Evolutionary conservation across 2,888 invertebrate species (phyloP), one percentile per base, ranked within the genome.

Genomic region (Pandemis corylana): DNA sequence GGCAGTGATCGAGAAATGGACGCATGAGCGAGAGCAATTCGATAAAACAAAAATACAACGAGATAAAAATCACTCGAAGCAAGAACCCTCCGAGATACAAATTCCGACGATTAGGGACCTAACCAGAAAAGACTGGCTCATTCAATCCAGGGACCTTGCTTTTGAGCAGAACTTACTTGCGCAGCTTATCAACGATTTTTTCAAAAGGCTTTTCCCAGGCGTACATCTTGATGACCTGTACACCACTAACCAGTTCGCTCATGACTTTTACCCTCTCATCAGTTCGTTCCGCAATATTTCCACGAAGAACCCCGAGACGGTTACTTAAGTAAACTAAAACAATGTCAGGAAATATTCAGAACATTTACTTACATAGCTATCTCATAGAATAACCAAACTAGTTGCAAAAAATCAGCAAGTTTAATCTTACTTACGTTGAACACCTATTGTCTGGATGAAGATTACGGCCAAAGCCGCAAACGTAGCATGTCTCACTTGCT

Each of bases 171-270:
- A 87, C 93, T 87, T 91, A 97, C 97, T 95, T 96, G 86, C 97
- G 92, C 9, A 97, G 93, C 72, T 94, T 88, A 68, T 95, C 95
- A 2, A 97, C 96, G 0, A 97, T 89, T 73, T 95, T 94, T 71
- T 96, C 96, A 82, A 97, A 98, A 0, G 97, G 97, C 78, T 95
- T 96, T 84, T 98, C 98, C 96, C 98, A 98, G 1, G 97, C 96
- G 82, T 97, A 98, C 97, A 98, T 97, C 92, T 98, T 98, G 80
- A 98, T 97, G 0, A 97, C 97, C 82, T 97, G 95, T 80, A 98
- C 97, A 0, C 97, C 97, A 76, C 95, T 95, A 7, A 98, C 96
- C 71, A 98, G 95, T 89, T 98, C 97, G 80, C 96, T 96, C 97
- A 97, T 97, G 12, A 97, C 93, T 76, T 96, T 95, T 13, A 98